Base-by-base conservation (phyloP, 2,888 invertebrate genomes). In the Drosophila meridionalis region DNA sequence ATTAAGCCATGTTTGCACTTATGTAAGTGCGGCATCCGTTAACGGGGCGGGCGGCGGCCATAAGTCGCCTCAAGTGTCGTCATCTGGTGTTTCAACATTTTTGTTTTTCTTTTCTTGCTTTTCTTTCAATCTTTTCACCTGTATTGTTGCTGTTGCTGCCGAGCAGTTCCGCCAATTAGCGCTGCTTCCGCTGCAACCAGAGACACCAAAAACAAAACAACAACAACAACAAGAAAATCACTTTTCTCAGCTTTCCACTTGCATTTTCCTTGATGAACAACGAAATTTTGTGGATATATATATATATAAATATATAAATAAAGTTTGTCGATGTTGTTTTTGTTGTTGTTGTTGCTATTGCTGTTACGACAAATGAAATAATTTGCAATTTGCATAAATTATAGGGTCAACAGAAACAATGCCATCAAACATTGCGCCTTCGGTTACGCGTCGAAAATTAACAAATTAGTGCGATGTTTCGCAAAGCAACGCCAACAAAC, bases 1-100 rank as follows among this genome's bases (percentile, higher is more conserved):
- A 90, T 90, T 90, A 90, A 86, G 90, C 89, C 86, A 90, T 88
- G 90, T 90, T 90, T 88, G 74, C 74, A 78, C 80, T 86, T 86
- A 86, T 83, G 66, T 82, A 90, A 86, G 87, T 87, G 89, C 63
- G 72, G 80, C 80, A 78, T 78, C 77, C 85, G 67, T 67, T 80
- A 57, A 68, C 81, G 82, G 80, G 84, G 65, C 81, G 82, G 80
- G 87, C 76, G 80, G 76, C 66, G 76, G 87, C 87, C 72, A 76
- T 84, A 87, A 89, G 85, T 74, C 79, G 85, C 72, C 82, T 76
- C 81, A 69, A 81, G 81, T 79, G 84, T 89, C 88, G 88, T 87
- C 90, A 89, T 76, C 76, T 82, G 72, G 85, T 61, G 58, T 89
- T 87, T 73, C 88, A 89, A 87, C 88, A 82, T 82, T 73, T 58